A percentile compares a stretch with the other conserved stretches of the same genome.
Conservation (phyloP, 1,140 invertebrate species). For the Ooceraea biroi region DNA sequence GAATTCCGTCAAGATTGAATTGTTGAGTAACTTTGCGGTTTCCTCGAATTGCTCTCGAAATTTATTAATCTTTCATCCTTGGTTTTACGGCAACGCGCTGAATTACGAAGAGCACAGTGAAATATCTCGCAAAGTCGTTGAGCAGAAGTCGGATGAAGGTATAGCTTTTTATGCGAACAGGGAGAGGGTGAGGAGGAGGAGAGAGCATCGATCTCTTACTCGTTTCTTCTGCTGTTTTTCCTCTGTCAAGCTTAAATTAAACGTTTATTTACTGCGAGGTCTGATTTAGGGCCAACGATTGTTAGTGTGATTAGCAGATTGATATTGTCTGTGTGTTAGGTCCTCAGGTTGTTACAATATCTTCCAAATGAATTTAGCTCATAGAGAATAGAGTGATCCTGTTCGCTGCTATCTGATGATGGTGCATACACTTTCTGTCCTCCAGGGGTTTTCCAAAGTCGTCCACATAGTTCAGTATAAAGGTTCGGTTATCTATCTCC, state of each 20-base stretch:
- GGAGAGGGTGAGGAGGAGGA: too few relatives aligned
- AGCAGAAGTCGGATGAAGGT: neutral
- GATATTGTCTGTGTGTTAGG: slow-evolving; percentile 33
- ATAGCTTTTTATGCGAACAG: neutral
- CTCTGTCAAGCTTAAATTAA: slow-evolving; percentile 18
- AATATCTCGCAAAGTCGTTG: slow-evolving; percentile 24
- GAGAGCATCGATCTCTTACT: neutral
- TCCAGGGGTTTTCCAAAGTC: too few relatives aligned
- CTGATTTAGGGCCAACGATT: slow-evolving; percentile 23
- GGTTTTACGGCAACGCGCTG: neutral
- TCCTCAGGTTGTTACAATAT: slow-evolving; percentile 11
- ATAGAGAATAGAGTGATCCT: neutral
- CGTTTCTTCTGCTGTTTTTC: neutral
- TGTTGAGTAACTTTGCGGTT: neutral
- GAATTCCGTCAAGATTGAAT: neutral
- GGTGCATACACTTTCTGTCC: too few relatives aligned
- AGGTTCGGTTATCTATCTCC: too few relatives aligned
- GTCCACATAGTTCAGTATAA: too few relatives aligned
- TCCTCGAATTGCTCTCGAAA: neutral
- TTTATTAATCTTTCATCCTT: slow-evolving; percentile 27
- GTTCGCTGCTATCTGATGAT: neutral
- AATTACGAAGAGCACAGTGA: neutral
- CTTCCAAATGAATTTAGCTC: slow-evolving; percentile 10
- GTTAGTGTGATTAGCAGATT: slow-evolving; percentile 13
- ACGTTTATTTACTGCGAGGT: neutral